A percentile compares a stretch with the other conserved stretches of the same genome.
Evolutionary conservation across 2,888 invertebrate genomes (phyloP).

Genomic region (Drosophila acutilabella): DNA sequence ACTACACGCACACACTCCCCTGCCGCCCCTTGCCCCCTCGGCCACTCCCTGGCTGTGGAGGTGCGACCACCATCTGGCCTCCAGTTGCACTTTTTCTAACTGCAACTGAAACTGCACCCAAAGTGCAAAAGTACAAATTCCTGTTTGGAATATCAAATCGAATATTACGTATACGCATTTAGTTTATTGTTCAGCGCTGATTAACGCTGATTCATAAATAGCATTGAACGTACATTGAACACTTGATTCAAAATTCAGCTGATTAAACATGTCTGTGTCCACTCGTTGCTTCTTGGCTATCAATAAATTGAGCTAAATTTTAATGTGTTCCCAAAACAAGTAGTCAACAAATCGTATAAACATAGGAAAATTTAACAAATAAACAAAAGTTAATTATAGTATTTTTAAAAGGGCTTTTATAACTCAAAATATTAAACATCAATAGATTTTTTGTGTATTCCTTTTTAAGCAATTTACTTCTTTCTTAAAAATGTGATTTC

Average conservation of each 20-base stretch:
- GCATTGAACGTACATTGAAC: slow-evolving; percentile 42
- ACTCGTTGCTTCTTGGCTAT: slow-evolving; percentile 33
- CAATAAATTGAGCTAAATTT: slow-evolving; percentile 83
- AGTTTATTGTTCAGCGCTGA: slow-evolving; percentile 25
- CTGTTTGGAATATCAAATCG: slow-evolving; percentile 84
- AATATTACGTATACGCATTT: slow-evolving; percentile 5
- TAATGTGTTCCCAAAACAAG: background rate
- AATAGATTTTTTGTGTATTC: too few relatives aligned
- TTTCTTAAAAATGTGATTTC: too few relatives aligned
- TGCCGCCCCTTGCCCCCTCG: background rate
- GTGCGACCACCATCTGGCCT: slow-evolving; percentile 34
- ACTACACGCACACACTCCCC: slow-evolving; percentile 1
- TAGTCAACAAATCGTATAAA: slow-evolving; percentile 11
- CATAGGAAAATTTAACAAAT: background rate
- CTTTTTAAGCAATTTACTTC: too few relatives aligned
- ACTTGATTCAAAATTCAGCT: background rate
- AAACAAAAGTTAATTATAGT: background rate
- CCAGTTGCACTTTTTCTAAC: slow-evolving; percentile 59
- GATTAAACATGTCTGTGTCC: too few relatives aligned
- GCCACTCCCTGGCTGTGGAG: background rate
- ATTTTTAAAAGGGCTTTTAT: too few relatives aligned
- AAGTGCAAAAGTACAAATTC: slow-evolving; percentile 85
- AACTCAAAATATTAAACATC: background rate
- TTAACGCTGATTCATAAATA: slow-evolving; percentile 74
- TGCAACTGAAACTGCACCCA: slow-evolving; percentile 66